These are phyloP conservation scores for Acrocyrtus sp. DNA, from an alignment of 2,888 invertebrate genomes.

Conservation along the genomic window DNA sequence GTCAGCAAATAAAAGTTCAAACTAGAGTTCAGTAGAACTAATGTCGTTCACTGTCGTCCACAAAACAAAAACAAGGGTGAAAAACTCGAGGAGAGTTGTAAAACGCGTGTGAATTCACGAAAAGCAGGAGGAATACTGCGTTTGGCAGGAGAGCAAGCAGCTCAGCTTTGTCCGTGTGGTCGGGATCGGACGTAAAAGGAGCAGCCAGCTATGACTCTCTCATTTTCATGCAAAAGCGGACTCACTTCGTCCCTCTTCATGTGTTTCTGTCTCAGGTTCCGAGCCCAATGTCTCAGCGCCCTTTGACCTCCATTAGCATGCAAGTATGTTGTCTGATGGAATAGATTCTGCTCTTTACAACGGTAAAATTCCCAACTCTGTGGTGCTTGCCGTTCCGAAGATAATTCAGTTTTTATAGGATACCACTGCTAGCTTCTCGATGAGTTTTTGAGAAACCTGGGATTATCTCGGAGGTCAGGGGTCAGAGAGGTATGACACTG, in stretches of 20 bases:
- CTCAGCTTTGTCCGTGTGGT: not conserved
- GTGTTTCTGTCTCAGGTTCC: constrained; percentile 24
- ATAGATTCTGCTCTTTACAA: too few relatives aligned
- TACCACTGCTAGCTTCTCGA: not conserved
- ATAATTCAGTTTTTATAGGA: not conserved
- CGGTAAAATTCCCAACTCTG: too few relatives aligned
- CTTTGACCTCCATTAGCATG: too few relatives aligned
- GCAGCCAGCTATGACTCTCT: not conserved
- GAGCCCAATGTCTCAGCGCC: not conserved
- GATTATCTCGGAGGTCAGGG: not conserved
- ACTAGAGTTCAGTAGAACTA: too few relatives aligned
- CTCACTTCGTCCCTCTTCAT: constrained; percentile 10
- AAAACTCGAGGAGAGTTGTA: too few relatives aligned
- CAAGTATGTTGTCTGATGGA: too few relatives aligned
- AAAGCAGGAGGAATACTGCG: not conserved
- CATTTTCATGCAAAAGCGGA: constrained; percentile 19
- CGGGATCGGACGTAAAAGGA: constrained; percentile 40
- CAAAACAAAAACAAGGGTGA: too few relatives aligned
- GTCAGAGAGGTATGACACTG: not conserved
- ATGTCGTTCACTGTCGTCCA: too few relatives aligned
- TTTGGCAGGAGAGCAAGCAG: not conserved
- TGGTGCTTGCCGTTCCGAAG: not conserved
- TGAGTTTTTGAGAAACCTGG: too few relatives aligned
- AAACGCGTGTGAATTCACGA: too few relatives aligned
- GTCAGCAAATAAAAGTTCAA: too few relatives aligned